Evolutionary conservation across 2,797 vertebrate species (phyloP), one percentile per base, ranked within the genome.

Genomic region (Pyrrhura leucotis): DNA sequence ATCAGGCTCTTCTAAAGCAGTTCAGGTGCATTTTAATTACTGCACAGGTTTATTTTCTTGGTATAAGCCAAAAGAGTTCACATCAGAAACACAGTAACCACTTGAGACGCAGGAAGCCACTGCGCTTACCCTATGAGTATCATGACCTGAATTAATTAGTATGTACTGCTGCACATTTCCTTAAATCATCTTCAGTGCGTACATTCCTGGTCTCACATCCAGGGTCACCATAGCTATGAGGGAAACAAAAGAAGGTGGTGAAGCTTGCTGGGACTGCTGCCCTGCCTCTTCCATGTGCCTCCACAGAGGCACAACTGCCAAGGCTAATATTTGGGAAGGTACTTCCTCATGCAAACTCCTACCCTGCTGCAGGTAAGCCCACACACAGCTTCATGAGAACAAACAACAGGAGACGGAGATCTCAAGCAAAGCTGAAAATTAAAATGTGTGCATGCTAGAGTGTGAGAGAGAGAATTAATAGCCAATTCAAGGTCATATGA

Each of bases 11-110:
- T 91, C 81, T 75, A 85, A 88, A 93, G 73, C 61, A 71, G 62
- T 51, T 90, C 77, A 93, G 59, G 81, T 85, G 89, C 85, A 62
- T 85, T 90, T 92, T 94, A 95, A 89, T 96, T 91, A 92, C 87
- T 44, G 23, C 0, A 0, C 62, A 88, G 74, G 14, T 73, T 91
- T 85, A 23, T 72, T 89, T 71, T 51, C 94, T 81, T 93, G 79
- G 76, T 73, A 44, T 45, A 56, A 94, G 33, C 22, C 69, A 54
- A 92, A 82, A 28, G 53, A 65, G 66, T 83, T 93, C 87, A 88
- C 75, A 83, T 89, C 68, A 88, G 79, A 90, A 89, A 15, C 1
- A 1, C 58, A 54, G 78, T 65, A 92, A 85, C 66, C 76, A 67
- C 92, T 81, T 58, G 69, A 45, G 87, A 96, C 56, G 68, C 90